phyloP scores from a whole-genome alignment of 2,888 invertebrate genomes.

The Cyaniris semiargus region DNA sequence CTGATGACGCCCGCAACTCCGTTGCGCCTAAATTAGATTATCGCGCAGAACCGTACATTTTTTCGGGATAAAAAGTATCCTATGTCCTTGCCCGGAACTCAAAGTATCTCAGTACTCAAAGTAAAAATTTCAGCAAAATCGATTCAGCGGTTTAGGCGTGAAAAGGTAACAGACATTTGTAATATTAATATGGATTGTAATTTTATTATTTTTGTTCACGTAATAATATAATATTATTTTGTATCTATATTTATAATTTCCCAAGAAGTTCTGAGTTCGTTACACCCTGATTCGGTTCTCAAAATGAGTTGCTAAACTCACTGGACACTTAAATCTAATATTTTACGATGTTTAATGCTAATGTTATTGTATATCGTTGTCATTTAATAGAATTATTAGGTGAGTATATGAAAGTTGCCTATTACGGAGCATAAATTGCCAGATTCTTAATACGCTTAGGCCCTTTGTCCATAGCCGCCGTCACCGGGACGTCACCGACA shows the following conservation, averaged over 20 bases:
- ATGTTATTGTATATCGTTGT: constrained; percentile 14
- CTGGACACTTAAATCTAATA: constrained; percentile 3
- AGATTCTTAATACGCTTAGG: neutral
- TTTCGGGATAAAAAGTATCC: too few relatives aligned
- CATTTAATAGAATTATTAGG: constrained; percentile 28
- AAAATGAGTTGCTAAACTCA: neutral
- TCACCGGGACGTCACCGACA: too few relatives aligned
- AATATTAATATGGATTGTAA: too few relatives aligned
- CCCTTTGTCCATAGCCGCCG: too few relatives aligned
- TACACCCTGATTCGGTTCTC: neutral
- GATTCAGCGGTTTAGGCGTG: too few relatives aligned
- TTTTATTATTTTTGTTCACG: neutral
- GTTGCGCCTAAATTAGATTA: too few relatives aligned
- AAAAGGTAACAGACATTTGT: too few relatives aligned
- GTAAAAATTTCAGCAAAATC: too few relatives aligned
- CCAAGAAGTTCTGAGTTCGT: neutral
- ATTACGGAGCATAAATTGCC: neutral
- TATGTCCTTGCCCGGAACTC: too few relatives aligned
- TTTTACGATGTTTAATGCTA: constrained; percentile 21
- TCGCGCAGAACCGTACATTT: too few relatives aligned
- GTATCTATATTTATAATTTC: neutral
- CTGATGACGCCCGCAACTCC: too few relatives aligned
- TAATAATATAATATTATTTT: neutral
- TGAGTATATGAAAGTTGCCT: neutral
- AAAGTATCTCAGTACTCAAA: too few relatives aligned